Conservation (phyloP, 2,888 invertebrate species). For the Dusona sp. region DNA sequence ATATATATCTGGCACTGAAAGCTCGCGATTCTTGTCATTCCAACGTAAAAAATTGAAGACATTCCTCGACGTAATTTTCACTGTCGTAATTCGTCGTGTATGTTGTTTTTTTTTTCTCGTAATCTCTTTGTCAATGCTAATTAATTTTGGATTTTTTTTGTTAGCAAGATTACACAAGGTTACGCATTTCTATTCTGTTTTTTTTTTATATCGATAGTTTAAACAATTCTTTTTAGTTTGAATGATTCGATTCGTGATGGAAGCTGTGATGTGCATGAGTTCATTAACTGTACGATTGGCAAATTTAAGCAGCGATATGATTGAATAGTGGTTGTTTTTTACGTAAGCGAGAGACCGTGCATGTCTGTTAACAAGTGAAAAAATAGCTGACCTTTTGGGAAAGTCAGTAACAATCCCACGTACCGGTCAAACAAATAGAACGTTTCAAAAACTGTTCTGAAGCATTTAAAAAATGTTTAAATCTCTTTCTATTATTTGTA, state of each 20-base stretch:
- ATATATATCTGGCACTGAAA: slow-evolving; percentile 50
- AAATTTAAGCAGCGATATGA: slow-evolving; percentile 47
- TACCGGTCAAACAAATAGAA: slow-evolving; percentile 6
- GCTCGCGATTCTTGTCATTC: slow-evolving; percentile 66
- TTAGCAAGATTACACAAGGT: not conserved
- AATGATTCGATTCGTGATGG: slow-evolving; percentile 72
- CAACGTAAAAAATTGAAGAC: slow-evolving; percentile 57
- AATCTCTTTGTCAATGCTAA: slow-evolving; percentile 1
- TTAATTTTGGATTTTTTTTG: not conserved
- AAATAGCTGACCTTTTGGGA: not conserved
- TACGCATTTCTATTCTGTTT: slow-evolving; percentile 17
- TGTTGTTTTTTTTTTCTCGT: slow-evolving; percentile 12
- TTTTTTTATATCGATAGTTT: slow-evolving; percentile 56
- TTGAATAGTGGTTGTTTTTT: slow-evolving; percentile 25
- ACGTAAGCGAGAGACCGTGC: slow-evolving; percentile 50
- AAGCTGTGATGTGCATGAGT: slow-evolving; percentile 66
- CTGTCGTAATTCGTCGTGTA: slow-evolving; percentile 14
- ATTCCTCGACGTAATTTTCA: slow-evolving; percentile 22
- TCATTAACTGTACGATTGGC: slow-evolving; percentile 34
- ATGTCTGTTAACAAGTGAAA: slow-evolving; percentile 27
- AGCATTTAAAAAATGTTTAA: not conserved
- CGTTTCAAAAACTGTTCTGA: not conserved
- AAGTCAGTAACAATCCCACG: not conserved
- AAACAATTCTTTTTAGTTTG: slow-evolving; percentile 63
- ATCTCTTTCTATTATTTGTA: not conserved